Evolutionary conservation across 2,888 invertebrate genomes (phyloP).

Genomic region (Lasioglossum vierecki): DNA sequence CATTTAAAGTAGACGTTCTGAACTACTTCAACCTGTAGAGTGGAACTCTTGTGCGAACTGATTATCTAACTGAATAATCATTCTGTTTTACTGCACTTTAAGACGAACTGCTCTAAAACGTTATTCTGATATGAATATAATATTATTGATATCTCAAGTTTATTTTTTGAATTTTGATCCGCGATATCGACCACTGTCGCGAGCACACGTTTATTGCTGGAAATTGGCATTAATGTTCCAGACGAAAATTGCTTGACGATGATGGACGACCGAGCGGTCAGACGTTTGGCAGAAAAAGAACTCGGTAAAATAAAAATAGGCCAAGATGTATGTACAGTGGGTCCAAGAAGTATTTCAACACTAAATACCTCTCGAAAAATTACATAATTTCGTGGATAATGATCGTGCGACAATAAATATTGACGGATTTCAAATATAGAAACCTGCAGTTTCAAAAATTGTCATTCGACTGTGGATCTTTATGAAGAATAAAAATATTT

Average conservation of each 20-base stretch:
- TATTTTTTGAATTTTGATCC: too few species aligned
- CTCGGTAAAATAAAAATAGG: neutral
- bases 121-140: too few species aligned
- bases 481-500: too few species aligned
- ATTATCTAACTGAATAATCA: neutral
- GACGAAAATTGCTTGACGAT: constrained; percentile 1
- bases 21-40: neutral
- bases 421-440: neutral
- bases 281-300: neutral
- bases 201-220: neutral
- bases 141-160: too few species aligned
- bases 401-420: neutral
- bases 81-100: neutral
- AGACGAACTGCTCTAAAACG: neutral
- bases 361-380: neutral
- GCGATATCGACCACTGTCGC: neutral
- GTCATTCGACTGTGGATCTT: neutral
- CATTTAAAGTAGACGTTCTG: neutral
- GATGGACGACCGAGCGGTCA: neutral
- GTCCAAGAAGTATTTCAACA: neutral
- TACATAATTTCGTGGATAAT: neutral
- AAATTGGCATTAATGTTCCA: neutral
- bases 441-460: neutral
- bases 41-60: neutral
- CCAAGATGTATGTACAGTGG: neutral